These are phyloP conservation scores for Arothron firmamentum DNA, from an alignment of 2,113 vertebrate genomes.

Conservation along the genomic window DNA sequence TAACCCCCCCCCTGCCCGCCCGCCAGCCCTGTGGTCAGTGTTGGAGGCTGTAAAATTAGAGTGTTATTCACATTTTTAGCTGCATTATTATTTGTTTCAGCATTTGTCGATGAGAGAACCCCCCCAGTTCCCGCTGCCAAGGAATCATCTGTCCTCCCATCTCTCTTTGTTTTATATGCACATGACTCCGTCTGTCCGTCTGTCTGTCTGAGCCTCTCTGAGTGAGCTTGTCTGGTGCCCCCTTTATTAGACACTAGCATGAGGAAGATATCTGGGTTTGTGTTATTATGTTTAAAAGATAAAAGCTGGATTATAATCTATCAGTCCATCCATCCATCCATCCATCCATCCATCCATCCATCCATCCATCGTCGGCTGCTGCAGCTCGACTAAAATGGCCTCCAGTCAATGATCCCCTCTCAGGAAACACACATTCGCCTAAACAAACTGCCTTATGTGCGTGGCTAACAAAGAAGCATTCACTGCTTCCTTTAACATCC, in stretches of 20 bases:
- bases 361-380: no score
- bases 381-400: slow-evolving; percentile 39
- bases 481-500: slow-evolving; percentile 27
- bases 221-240: slow-evolving; percentile 16
- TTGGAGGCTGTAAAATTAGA: slow-evolving; percentile 6
- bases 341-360: no score
- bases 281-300: not conserved
- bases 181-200: slow-evolving; percentile 41
- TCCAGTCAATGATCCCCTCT: slow-evolving; percentile 45
- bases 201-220: slow-evolving; percentile 17
- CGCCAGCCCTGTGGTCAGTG: slow-evolving; percentile 1
- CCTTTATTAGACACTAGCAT: slow-evolving; percentile 24
- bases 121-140: not conserved
- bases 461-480: slow-evolving; percentile 63
- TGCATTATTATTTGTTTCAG: no score
- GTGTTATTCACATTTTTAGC: not conserved
- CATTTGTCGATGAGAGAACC: not conserved
- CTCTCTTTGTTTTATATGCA: slow-evolving; percentile 46
- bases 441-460: slow-evolving; percentile 62
- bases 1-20: slow-evolving; percentile 17
- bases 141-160: slow-evolving; percentile 8
- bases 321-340: no score
- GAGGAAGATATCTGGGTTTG: not conserved
- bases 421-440: slow-evolving; percentile 22
- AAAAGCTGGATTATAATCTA: not conserved